Evolutionary conservation across 2,888 invertebrate species (phyloP), one percentile per base, ranked within the genome.

Genomic region (Andrena marginata): DNA sequence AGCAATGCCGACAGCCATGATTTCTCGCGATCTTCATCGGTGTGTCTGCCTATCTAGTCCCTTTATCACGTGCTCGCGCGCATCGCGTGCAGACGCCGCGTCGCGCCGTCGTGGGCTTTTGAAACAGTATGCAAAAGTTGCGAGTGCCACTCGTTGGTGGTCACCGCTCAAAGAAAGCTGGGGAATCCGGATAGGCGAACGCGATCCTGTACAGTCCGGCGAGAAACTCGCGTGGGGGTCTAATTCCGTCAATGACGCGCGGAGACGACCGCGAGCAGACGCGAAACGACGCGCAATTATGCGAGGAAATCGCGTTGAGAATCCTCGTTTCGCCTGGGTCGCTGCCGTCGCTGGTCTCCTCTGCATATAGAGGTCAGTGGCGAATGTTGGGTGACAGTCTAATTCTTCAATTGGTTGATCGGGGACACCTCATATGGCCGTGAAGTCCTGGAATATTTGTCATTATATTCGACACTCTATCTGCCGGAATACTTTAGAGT

Each of bases 91-190:
- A 5, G 20, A 33, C 10, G 26, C n/a, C 51, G 48, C 69, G 8
- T 33, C 33, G 51, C 72, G 23, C 51, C 2, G 35, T 20, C 26
- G 63, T 20, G 26, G 3, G n/a, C 62, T 54, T 76, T 84, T 84
- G 85, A 80, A 85, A 86, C 86, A 85, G 82, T 80, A 82, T 84
- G 83, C 77, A 84, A 71, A 80, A 81, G 82, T 84, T 81, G 67
- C 82, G 84, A 83, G 75, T 83, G 77, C 72, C 85, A 82, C 78
- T 79, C 80, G 67, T 68, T 75, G 77, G 75, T 62, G 59, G 42
- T 63, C 59, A 64, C 33, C 79, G 77, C 63, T 78, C 80, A 73
- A 56, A 73, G 73, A 70, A 67, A 82, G 70, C 49, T 49, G 16
- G 68, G 69, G 77, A 77, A 82, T 80, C 64, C 68, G 79, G 74